Conservation (phyloP, 1,140 invertebrate species). For the Chelonus insularis region DNA sequence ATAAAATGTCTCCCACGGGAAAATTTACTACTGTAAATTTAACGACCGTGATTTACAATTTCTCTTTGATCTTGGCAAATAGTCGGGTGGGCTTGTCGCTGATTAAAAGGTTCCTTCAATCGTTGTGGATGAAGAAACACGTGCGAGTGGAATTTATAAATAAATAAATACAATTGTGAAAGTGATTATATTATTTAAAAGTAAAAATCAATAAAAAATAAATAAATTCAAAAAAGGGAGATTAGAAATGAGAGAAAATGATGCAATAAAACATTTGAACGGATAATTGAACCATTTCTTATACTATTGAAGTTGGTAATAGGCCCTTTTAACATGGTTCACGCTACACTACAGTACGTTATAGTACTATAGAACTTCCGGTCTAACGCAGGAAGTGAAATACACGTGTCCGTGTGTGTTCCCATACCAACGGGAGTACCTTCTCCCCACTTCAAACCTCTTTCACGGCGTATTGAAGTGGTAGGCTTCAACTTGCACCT, state of each 20-base stretch:
- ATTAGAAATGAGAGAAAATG: slow-evolving; percentile 8
- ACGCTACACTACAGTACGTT: slow-evolving; percentile 49
- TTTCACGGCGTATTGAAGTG: neutral
- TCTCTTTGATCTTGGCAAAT: slow-evolving; percentile 30
- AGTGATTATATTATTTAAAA: too few relatives aligned
- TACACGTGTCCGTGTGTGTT: slow-evolving; percentile 56
- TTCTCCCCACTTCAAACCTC: neutral
- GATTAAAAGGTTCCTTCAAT: slow-evolving; percentile 12
- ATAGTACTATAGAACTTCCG: slow-evolving; percentile 59
- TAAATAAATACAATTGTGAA: too few relatives aligned
- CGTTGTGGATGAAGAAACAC: neutral
- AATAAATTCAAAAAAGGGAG: too few relatives aligned
- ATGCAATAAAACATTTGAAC: slow-evolving; percentile 29
- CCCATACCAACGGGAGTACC: slow-evolving; percentile 35
- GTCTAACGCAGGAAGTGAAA: slow-evolving; percentile 55
- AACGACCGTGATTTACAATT: slow-evolving; percentile 27
- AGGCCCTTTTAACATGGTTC: slow-evolving; percentile 48
- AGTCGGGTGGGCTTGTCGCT: slow-evolving; percentile 14
- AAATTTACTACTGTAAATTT: slow-evolving; percentile 27
- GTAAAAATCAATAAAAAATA: too few relatives aligned
- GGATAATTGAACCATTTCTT: slow-evolving; percentile 48
- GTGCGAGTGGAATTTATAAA: slow-evolving; percentile 6
- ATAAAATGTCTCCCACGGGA: slow-evolving; percentile 3
- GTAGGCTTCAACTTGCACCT: neutral
- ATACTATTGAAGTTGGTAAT: slow-evolving; percentile 47